Base-by-base conservation (phyloP, 2,113 vertebrate species). In the Spermophilus dauricus region DNA sequence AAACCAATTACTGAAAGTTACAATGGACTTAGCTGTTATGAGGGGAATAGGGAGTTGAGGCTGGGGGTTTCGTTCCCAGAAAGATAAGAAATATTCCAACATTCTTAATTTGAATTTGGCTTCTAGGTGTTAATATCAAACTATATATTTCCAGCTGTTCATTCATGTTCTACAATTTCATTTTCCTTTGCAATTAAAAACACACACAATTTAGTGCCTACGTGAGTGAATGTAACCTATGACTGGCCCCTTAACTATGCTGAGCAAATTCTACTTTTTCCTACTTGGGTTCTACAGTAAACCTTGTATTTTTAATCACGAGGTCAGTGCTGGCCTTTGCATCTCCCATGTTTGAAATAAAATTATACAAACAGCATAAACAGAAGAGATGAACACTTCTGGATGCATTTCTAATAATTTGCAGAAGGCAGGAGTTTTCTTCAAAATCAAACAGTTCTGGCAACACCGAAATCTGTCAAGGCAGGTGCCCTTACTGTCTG, bases 1-100 rank as follows among this genome's bases (percentile, higher is more conserved):
- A 97, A 97, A 75, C 77, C 73, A 97, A 97, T 97, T 98, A 98
- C 91, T 58, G 53, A 78, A 96, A 89, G 93, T 91, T 95, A 89
- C 83, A 93, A 93, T 81, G 58, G 95, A 86, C 83, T 94, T 91
- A 87, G 86, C 86, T 89, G 75, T 96, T 95, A 91, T 2, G 10
- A 96, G 93, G 48, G 24, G 82, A 72, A 14, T 0, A 28, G 72
- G 91, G 83, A 94, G n/a, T 75, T 75, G 53, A 53, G 84, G 61
- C 81, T 32, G 12, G 63, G 77, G 28, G 42, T 72, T 97, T 96
- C 69, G 28, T 86, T 95, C 16, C 37, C 75, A 65, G 83, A 90
- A 94, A 95, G 92, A 87, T 92, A 95, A 30, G n/a, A 93, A 86
- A 45, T 58, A 87, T 93, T 81, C 86, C 17, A 17, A 70, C 82